A percentile compares a stretch with the other conserved stretches of the same genome.
Conservation (phyloP, 2,113 vertebrate genomes). For the Entosphenus tridentatus region DNA sequence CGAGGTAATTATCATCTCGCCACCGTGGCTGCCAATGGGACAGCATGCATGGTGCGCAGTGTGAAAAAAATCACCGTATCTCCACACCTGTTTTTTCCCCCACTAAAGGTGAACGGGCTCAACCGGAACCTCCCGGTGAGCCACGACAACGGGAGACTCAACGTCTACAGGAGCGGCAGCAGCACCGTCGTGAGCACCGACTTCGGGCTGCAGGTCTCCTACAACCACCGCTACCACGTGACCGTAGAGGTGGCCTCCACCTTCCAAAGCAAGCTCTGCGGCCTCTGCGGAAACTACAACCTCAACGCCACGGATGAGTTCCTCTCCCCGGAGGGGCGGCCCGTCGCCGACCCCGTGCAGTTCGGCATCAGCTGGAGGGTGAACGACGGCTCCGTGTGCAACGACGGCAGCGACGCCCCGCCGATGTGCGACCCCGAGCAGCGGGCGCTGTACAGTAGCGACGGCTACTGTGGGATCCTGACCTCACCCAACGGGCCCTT, state of each 20-base stretch:
- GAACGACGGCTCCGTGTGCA: too few species aligned
- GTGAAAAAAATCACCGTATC: too few species aligned
- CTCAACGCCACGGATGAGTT: constrained; percentile 18
- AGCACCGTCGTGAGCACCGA: constrained; percentile 16
- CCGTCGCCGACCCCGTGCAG: constrained; percentile 11
- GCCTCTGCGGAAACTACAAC: constrained; percentile 30
- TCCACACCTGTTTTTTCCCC: constrained; percentile 5
- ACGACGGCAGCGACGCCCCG: too few species aligned
- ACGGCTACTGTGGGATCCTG: constrained; percentile 17
- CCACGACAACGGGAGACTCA: constrained; percentile 15
- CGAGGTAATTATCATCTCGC: too few species aligned
- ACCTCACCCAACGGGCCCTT: constrained; percentile 14
- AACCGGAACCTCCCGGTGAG: constrained; percentile 15
- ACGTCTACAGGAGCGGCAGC: constrained; percentile 14
- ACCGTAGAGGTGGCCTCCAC: constrained; percentile 21
- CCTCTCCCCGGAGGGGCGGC: constrained; percentile 14
- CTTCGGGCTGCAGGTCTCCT: constrained; percentile 22
- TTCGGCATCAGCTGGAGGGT: constrained; percentile 26
- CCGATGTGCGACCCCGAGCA: constrained; percentile 10
- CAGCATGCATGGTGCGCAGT: too few species aligned
- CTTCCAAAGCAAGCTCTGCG: constrained; percentile 20
- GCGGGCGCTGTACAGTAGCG: constrained; percentile 11
- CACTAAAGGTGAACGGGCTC: constrained; percentile 23
- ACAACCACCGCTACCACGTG: constrained; percentile 20
- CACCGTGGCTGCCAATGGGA: too few species aligned